These are phyloP conservation scores for Tinamus major DNA, from an alignment of 2,797 vertebrate species.

Conservation along the genomic window DNA sequence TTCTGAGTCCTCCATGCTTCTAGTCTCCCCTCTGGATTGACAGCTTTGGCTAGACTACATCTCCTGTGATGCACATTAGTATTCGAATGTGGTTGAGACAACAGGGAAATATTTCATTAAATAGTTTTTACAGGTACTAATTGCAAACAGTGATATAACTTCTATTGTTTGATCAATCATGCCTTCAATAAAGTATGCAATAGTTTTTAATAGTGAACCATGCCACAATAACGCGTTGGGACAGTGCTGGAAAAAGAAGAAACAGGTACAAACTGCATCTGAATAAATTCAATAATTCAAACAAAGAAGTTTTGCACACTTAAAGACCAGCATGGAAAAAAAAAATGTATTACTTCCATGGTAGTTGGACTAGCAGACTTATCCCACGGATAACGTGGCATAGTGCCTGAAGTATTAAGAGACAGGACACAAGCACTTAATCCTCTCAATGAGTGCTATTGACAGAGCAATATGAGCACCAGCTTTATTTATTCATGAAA, in stretches of 20 bases:
- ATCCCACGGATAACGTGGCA: neutral
- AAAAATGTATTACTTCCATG: neutral
- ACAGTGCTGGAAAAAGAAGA: neutral
- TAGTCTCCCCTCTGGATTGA: neutral
- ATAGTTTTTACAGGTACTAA: neutral
- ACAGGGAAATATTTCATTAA: neutral
- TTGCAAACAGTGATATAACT: neutral
- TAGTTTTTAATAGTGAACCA: slow-evolving; percentile 50
- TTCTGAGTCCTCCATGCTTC: neutral
- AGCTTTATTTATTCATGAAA: neutral
- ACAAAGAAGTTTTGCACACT: neutral
- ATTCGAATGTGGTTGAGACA: neutral
- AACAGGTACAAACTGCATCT: neutral
- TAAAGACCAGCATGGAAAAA: neutral
- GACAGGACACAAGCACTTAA: neutral
- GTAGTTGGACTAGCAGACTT: neutral
- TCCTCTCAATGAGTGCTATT: neutral
- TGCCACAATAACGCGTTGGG: slow-evolving; percentile 25
- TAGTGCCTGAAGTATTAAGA: neutral
- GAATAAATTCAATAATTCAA: neutral
- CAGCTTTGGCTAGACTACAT: neutral
- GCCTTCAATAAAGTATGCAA: slow-evolving; percentile 21
- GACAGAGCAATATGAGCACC: neutral
- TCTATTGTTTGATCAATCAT: slow-evolving; percentile 28
- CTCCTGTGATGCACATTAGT: neutral